Evolutionary conservation across 2,888 invertebrate species (phyloP).

Genomic region (Platycheirus rosarum): DNA sequence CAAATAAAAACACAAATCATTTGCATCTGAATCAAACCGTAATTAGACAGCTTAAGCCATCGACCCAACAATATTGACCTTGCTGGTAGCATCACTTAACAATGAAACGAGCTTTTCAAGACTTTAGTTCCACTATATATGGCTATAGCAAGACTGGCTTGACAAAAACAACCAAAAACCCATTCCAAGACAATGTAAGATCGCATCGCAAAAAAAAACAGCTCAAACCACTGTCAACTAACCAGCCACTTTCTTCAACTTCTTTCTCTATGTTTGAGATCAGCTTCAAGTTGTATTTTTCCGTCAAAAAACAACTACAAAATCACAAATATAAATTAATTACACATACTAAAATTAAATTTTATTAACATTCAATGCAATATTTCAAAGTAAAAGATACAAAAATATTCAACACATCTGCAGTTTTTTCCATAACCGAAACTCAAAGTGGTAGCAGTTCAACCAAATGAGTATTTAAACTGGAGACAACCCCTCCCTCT

Average conservation of each 20-base stretch:
- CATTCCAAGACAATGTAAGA: background rate
- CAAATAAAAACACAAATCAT: conserved; percentile 31
- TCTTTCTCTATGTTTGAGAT: too few species aligned
- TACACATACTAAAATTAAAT: background rate
- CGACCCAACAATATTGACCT: conserved; percentile 37
- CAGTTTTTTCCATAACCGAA: conserved; percentile 31
- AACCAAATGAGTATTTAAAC: conserved; percentile 9
- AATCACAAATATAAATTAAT: conserved; percentile 29
- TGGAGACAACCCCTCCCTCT: background rate
- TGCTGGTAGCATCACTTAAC: conserved; percentile 18
- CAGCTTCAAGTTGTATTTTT: conserved; percentile 2
- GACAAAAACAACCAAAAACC: conserved; percentile 18
- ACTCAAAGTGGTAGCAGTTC: conserved; percentile 28
- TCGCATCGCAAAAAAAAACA: conserved; percentile 7
- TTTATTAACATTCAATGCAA: conserved; percentile 21
- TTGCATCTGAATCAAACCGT: conserved; percentile 28
- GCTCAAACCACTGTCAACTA: background rate
- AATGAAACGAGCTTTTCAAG: conserved; percentile 22
- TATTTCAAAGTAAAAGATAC: background rate
- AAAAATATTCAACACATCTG: conserved; percentile 4
- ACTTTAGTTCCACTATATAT: too few species aligned
- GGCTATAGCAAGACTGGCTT: too few species aligned
- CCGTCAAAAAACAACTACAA: background rate
- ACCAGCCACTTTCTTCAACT: conserved; percentile 49
- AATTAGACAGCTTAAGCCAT: conserved; percentile 29